phyloP scores from a whole-genome alignment of 2,888 invertebrate species.

The Ichneumon xanthorius region DNA sequence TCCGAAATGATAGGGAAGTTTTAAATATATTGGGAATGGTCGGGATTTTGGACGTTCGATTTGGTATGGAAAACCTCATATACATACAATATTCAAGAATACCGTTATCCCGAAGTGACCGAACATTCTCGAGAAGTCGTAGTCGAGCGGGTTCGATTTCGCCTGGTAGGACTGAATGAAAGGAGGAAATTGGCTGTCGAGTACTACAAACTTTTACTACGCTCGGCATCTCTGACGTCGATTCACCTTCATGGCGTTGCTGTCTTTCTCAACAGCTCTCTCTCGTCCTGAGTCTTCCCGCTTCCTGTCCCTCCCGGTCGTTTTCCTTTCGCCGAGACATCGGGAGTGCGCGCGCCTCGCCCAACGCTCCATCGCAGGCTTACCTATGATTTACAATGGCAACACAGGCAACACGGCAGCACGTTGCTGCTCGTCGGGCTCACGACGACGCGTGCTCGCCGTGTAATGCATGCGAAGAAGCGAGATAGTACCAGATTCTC shows the following conservation, averaged over 20 bases:
- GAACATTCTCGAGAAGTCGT: slow-evolving; percentile 5
- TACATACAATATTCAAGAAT: background rate
- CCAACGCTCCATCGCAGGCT: slow-evolving; percentile 36
- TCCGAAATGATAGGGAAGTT: no score
- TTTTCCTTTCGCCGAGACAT: slow-evolving; percentile 39
- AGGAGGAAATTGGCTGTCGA: slow-evolving; percentile 37
- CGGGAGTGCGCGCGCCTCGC: slow-evolving; percentile 18
- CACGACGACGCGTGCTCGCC: slow-evolving; percentile 32
- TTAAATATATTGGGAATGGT: no score
- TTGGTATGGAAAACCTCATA: background rate
- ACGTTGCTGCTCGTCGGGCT: slow-evolving; percentile 12
- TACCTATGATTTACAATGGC: slow-evolving; percentile 55
- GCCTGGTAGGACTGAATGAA: slow-evolving; percentile 44
- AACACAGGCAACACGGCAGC: slow-evolving; percentile 1
- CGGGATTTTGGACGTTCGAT: no score
- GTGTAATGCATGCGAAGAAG: slow-evolving; percentile 44
- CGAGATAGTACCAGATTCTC: background rate
- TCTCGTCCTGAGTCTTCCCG: background rate
- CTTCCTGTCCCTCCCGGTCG: slow-evolving; percentile 5
- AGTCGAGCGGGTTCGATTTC: slow-evolving; percentile 33
- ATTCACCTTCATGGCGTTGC: background rate
- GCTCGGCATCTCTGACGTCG: slow-evolving; percentile 22
- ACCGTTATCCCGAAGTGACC: background rate
- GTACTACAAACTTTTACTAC: slow-evolving; percentile 46
- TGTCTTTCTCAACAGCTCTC: background rate